These are phyloP conservation scores for Cenopis cana DNA, from an alignment of 2,888 invertebrate species.

Conservation along the genomic window DNA sequence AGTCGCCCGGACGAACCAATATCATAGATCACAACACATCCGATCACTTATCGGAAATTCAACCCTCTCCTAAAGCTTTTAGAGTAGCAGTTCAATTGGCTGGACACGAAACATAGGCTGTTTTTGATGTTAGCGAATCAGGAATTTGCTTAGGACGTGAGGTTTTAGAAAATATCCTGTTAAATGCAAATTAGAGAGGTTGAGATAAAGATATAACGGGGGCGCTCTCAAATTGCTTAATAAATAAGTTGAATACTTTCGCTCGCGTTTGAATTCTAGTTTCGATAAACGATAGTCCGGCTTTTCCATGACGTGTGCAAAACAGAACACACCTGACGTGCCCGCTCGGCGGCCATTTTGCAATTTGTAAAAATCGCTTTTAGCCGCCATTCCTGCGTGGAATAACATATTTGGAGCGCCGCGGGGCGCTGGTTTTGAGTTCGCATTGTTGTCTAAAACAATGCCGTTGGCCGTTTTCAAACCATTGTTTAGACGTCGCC, in stretches of 20 bases:
- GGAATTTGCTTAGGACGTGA: constrained; percentile 73
- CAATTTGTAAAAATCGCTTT: constrained; percentile 78
- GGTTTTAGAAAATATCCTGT: constrained; percentile 73
- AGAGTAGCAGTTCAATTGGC: constrained; percentile 47
- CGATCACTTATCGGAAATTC: constrained; percentile 62
- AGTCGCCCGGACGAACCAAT: constrained; percentile 66
- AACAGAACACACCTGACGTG: constrained; percentile 65
- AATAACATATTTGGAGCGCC: constrained; percentile 82
- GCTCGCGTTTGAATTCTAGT: constrained; percentile 3
- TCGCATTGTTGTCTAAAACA: constrained; percentile 82
- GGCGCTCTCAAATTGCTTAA: constrained; percentile 64
- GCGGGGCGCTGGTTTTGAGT: constrained; percentile 78
- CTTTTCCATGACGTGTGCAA: constrained; percentile 52
- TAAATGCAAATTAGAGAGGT: constrained; percentile 75
- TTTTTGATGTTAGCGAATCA: constrained; percentile 29
- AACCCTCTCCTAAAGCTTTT: constrained; percentile 54
- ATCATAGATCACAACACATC: constrained; percentile 71
- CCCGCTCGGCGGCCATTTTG: constrained; percentile 80
- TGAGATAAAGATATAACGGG: constrained; percentile 65
- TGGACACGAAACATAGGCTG: constrained; percentile 38
- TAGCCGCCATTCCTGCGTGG: constrained; percentile 82
- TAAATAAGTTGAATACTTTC: constrained; percentile 48
- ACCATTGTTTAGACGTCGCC: constrained; percentile 75
- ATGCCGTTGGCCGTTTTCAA: constrained; percentile 74
- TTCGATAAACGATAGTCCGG: constrained; percentile 37